phyloP scores from a whole-genome alignment of 2,888 invertebrate genomes.

The Pelosia muscerda region DNA sequence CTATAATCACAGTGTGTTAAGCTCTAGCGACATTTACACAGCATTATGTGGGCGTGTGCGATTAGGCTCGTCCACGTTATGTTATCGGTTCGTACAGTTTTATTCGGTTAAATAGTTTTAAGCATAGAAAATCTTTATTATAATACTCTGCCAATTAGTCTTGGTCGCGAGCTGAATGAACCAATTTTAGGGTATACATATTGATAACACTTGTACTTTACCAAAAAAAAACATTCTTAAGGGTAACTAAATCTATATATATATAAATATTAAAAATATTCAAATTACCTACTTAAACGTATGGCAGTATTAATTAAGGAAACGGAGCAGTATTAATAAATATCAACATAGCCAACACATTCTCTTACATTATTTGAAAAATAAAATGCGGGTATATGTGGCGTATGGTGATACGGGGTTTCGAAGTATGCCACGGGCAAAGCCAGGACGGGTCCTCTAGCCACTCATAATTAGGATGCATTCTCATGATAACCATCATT shows the following conservation, averaged over 20 bases:
- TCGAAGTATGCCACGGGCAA: no score
- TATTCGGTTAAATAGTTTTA: not conserved
- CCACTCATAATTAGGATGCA: not conserved
- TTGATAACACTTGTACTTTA: no score
- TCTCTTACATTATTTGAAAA: no score
- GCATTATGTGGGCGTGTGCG: slow-evolving; percentile 33
- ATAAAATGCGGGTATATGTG: no score
- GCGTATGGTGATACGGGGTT: no score
- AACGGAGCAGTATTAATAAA: no score
- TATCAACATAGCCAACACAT: no score
- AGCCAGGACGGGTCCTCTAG: no score
- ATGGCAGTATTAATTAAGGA: no score
- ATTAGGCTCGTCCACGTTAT: slow-evolving; percentile 15
- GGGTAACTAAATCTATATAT: no score
- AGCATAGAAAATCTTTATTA: not conserved
- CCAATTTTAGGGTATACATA: not conserved
- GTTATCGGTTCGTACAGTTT: not conserved
- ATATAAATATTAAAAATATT: no score
- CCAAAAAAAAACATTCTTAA: not conserved
- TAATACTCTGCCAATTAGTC: not conserved
- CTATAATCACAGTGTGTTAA: slow-evolving; percentile 46
- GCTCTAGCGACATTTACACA: slow-evolving; percentile 49
- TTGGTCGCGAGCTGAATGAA: not conserved
- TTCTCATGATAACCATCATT: not conserved
- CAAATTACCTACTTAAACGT: no score